phyloP scores from a whole-genome alignment of 2,888 invertebrate species.

The Drosophila anceps region DNA sequence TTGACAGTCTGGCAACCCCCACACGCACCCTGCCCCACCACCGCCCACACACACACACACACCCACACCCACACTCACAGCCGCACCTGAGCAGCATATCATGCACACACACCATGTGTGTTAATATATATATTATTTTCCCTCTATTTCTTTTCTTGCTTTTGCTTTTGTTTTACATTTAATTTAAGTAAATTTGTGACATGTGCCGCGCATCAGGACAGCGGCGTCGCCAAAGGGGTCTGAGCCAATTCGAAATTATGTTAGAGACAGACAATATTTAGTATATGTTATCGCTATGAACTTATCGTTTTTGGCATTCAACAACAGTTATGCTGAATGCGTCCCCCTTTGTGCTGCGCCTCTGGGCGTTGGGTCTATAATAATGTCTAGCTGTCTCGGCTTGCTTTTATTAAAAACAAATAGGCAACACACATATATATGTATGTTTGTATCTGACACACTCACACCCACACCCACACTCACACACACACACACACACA shows the following conservation, averaged over 20 bases:
- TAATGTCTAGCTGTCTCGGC: constrained; percentile 45
- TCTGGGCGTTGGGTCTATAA: constrained; percentile 35
- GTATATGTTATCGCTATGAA: background rate
- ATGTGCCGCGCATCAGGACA: constrained; percentile 28
- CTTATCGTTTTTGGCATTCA: background rate
- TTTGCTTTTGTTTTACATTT: constrained; percentile 46
- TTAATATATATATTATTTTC: constrained; percentile 16
- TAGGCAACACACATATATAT: constrained; percentile 28
- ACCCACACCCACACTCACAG: constrained; percentile 11
- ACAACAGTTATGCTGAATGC: background rate
- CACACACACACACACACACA: too few species aligned
- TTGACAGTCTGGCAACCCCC: constrained; percentile 43
- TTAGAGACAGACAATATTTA: background rate
- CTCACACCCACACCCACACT: constrained; percentile 16
- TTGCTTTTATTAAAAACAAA: constrained; percentile 55
- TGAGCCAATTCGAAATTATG: too few species aligned
- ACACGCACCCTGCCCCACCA: background rate
- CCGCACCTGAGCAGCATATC: constrained; percentile 23
- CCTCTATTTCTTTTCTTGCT: constrained; percentile 7
- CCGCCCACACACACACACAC: constrained; percentile 13
- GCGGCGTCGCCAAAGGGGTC: constrained; percentile 16
- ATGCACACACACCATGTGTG: constrained; percentile 21
- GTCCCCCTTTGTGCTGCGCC: constrained; percentile 27
- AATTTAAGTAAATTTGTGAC: constrained; percentile 56
- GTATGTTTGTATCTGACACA: constrained; percentile 7